Evolutionary conservation across 2,797 vertebrate species (phyloP).

Genomic region (Lutjanus argentimaculatus): DNA sequence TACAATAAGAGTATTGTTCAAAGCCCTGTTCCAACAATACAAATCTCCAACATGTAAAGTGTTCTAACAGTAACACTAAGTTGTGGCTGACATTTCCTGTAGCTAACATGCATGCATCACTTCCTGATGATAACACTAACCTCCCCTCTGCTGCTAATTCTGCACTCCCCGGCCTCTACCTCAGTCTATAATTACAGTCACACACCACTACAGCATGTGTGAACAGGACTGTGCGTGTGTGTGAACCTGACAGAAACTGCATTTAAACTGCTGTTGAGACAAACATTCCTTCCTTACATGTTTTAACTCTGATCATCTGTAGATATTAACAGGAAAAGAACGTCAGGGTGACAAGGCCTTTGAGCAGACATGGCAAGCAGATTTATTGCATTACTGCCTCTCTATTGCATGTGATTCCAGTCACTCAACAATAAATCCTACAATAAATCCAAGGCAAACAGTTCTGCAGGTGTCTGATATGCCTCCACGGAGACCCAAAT

Average conservation of each 20-base stretch:
- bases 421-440: neutral
- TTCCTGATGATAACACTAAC: slow-evolving; percentile 45
- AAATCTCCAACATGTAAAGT: neutral
- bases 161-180: slow-evolving; percentile 17
- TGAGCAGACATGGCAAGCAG: neutral
- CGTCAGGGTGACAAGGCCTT: neutral
- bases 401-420: neutral
- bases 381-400: neutral
- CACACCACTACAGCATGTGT: neutral
- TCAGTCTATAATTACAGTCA: slow-evolving; percentile 46
- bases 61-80: neutral
- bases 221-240: slow-evolving; percentile 1
- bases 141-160: neutral
- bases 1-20: neutral
- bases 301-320: neutral
- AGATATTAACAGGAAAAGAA: neutral
- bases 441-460: slow-evolving; percentile 2
- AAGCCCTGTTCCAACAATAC: neutral
- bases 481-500: neutral
- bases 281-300: neutral
- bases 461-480: neutral
- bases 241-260: neutral
- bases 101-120: neutral
- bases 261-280: neutral
- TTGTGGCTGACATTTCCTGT: slow-evolving; percentile 52